Evolutionary conservation across 64 coral and sea anemone genomes (phyloP), one percentile per base, ranked within the genome.

Genomic region (Pocillopora damicornis): DNA sequence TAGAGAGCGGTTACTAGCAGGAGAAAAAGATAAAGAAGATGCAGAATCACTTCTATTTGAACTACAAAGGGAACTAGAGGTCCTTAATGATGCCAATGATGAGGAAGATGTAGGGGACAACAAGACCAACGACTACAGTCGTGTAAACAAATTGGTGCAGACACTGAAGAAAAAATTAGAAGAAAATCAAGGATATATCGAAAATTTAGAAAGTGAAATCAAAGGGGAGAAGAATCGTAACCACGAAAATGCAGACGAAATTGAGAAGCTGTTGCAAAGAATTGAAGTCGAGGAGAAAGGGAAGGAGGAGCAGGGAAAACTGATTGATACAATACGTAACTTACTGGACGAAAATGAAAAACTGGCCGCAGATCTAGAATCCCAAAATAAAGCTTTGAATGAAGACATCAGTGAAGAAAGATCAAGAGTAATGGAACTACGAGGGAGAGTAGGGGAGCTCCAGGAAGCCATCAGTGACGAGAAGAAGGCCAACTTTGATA

Each of bases 331-430:
- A 35, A 69, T 87, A 69, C 91, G 89, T 56, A 67, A 75, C 10
- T 88, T 97, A 42, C 38, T 97, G 57, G 90, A 95, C 59, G 94
- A 95, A 51, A 89, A 75, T 78, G 91, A 92, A 62, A 89, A 95
- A 79, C 79, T 95, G 38, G 90, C 83, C 18, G 80, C 34, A 60
- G 84, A 95, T 59, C 87, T 92, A 58, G 90, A 95, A 75, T 87
- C 76, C 9, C 90, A 88, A 89, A 95, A 95, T 82, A 79, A 92
- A 13, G 38, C 69, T 76, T 73, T 95, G n/a, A 95, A 83, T 37
- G 79, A 90, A 58, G 76, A 89, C 2, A 90, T 93, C 18, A 35
- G 35, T n/a, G 78, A 87, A 80, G 94, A 96, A 68, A 93, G 72
- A 65, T 81, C 57, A 18, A 76, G 77, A 23, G 85, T 92, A 13